A percentile compares a stretch with the other conserved stretches of the same genome.
phyloP scores from a whole-genome alignment of 1,140 invertebrate species.

The Drosophila azteca region DNA sequence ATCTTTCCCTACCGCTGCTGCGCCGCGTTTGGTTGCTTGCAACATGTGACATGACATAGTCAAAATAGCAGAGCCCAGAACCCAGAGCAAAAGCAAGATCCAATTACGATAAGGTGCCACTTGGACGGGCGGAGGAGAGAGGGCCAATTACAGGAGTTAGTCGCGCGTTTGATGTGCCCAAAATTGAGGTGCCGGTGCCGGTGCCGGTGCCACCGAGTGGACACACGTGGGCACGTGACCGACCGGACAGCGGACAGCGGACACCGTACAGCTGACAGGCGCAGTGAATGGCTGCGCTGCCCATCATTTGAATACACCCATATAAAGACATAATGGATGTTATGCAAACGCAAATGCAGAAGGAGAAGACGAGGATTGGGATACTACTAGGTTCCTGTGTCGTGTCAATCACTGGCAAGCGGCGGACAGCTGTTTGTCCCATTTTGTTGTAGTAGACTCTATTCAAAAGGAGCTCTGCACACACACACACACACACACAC shows the following conservation, averaged over 20 bases:
- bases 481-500: not conserved
- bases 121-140: not conserved
- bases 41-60: constrained; percentile 75
- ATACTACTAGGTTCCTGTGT: not conserved
- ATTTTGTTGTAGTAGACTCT: not conserved
- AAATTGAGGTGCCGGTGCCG: constrained; percentile 41
- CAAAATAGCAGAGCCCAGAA: constrained; percentile 26
- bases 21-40: not conserved
- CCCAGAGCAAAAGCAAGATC: constrained; percentile 35
- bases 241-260: constrained; percentile 50
- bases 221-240: constrained; percentile 42
- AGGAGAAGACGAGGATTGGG: not conserved
- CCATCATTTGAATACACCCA: constrained; percentile 2
- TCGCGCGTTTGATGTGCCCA: constrained; percentile 71
- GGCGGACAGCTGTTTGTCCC: constrained; percentile 8
- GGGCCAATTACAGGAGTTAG: constrained; percentile 69
- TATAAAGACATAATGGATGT: constrained; percentile 27
- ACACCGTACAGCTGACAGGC: constrained; percentile 50
- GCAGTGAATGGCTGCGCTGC: not conserved
- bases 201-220: not conserved
- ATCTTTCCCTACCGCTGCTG: constrained; percentile 13
- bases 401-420: constrained; percentile 28
- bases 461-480: not conserved
- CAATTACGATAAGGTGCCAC: constrained; percentile 59
- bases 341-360: not conserved